Evolutionary conservation across 1,140 invertebrate species (phyloP), one percentile per base, ranked within the genome.

Genomic region (Nephotettix cincticeps): DNA sequence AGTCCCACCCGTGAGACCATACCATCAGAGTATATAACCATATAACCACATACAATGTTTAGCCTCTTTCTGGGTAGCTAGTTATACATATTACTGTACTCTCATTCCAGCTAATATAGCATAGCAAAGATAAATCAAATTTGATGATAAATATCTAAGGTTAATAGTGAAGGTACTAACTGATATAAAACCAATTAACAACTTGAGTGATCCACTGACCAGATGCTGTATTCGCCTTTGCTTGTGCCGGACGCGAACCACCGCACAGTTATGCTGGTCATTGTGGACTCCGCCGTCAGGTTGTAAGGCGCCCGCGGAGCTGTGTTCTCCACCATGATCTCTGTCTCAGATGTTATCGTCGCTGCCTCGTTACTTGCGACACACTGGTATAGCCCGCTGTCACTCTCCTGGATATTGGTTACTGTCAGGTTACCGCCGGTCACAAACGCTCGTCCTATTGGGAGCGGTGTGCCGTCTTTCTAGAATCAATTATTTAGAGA

Each of bases 301-400:
- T 97, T 96, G 81, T 93, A 93, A 0, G 96, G 96, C 3, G 95
- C 94, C 78, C 95, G 90, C 9, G 95, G 95, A 28, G 93, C 91
- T 40, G 89, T 85, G 77, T 95, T 89, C 82, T 88, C 85, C 66
- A 98, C 90, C 79, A 96, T 88, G 40, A 99, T 84, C 81, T 96
- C 92, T 1, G 95, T 93, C 80, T 93, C 90, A 0, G 90, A 88
- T 1, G 92, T 89, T 29, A 97, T 89, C 11, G 92, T 94, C n/a
- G 93, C 94, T 9, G 96, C 94, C 78, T 96, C 94, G 82, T 98
- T 98, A 72, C 88, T 91, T 1, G 93, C 91, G 32, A 93, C 89
- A 81, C 96, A 99, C 79, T 96, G 92, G 82, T 97, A 98, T 70
- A 91, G 82, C 3, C 96, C 96, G 77, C 95, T 89, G 83, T 98